Evolutionary conservation across 2,797 vertebrate species (phyloP).

Genomic region (Myoxocephalus aenaeus): DNA sequence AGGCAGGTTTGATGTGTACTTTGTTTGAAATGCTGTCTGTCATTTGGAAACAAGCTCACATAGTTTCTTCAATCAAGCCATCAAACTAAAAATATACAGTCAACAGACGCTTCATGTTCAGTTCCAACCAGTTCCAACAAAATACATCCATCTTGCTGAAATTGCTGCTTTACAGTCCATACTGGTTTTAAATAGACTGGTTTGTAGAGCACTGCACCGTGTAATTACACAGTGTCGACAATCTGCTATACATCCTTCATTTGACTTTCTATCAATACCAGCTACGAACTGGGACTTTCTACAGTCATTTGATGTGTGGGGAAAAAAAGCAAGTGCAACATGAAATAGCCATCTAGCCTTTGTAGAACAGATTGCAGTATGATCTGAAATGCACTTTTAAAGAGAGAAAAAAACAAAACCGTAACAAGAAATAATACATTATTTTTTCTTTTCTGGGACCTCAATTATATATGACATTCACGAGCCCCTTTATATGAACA

Average conservation of each 20-base stretch:
- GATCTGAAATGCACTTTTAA: conserved; percentile 2
- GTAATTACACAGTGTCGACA: conserved; percentile 52
- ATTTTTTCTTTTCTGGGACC: neutral
- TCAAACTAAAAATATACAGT: conserved; percentile 50
- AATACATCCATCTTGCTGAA: conserved; percentile 36
- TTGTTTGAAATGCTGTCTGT: conserved; percentile 19
- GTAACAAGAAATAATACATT: neutral
- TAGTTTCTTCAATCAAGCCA: conserved; percentile 23
- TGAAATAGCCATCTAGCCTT: neutral
- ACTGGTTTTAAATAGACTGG: conserved; percentile 53
- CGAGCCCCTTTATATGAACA: neutral
- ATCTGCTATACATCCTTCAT: conserved; percentile 53
- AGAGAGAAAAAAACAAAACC: neutral
- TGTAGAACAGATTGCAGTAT: neutral
- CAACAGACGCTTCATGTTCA: conserved; percentile 27
- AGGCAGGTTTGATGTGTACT: conserved; percentile 22
- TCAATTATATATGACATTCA: neutral
- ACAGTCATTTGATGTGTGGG: neutral
- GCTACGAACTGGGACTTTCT: conserved; percentile 8
- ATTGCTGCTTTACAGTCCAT: conserved; percentile 11
- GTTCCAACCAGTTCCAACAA: conserved; percentile 18
- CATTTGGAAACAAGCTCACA: conserved; percentile 26
- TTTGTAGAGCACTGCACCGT: conserved; percentile 32
- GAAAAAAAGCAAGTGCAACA: conserved; percentile 10
- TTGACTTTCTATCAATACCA: conserved; percentile 51